Conservation (phyloP, 2,113 vertebrate species). For the Psittacula cyanocephala region DNA sequence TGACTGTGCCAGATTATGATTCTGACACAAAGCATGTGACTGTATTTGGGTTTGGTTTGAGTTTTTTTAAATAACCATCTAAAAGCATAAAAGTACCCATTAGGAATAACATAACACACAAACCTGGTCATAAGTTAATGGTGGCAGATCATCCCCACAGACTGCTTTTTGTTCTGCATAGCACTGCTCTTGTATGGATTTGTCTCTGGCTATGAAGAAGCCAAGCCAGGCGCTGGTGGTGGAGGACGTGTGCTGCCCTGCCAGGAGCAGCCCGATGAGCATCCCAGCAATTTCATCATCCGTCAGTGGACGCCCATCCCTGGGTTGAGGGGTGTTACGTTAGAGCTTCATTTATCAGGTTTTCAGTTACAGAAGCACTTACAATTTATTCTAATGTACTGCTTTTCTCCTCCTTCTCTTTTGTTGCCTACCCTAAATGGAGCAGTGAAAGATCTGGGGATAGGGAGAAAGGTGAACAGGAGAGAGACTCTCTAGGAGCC, state of each 20-base stretch:
- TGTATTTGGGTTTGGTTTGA: background rate
- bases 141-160: slow-evolving; percentile 85
- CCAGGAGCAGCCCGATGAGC: slow-evolving; percentile 93
- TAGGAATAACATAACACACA: background rate
- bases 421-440: background rate
- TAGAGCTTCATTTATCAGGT: background rate
- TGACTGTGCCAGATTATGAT: background rate
- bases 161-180: slow-evolving; percentile 86
- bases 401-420: background rate
- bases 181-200: slow-evolving; percentile 84
- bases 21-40: background rate
- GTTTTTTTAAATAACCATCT: background rate
- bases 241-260: slow-evolving; percentile 96
- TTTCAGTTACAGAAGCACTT: background rate
- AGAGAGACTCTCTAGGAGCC: background rate
- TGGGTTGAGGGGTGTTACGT: background rate
- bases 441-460: background rate
- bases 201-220: slow-evolving; percentile 90
- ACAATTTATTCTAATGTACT: background rate
- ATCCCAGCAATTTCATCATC: slow-evolving; percentile 89
- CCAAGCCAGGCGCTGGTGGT: slow-evolving; percentile 96
- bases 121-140: slow-evolving; percentile 88
- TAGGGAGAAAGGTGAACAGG: background rate
- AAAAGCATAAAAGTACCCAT: background rate
- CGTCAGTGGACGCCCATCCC: slow-evolving; percentile 82